Percentiles rank a stretch among this genome's conserved stretches.
phyloP scores from a whole-genome alignment of 2,888 invertebrate genomes.

The Cephus spinipes region DNA sequence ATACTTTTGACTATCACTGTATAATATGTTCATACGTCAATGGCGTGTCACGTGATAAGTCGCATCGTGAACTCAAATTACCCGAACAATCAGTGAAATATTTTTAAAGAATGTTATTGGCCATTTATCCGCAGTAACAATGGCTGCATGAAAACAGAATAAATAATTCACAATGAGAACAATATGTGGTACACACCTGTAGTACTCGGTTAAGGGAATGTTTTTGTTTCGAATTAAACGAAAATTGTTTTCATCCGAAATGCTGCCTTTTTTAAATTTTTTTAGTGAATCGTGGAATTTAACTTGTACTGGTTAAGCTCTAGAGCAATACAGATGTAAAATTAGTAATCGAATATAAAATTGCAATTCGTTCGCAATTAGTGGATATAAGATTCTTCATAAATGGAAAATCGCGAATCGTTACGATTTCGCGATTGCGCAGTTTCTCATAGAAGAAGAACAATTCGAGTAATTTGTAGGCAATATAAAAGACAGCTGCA shows the following conservation, averaged over 20 bases:
- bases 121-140: background rate
- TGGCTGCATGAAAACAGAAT: background rate
- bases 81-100: background rate
- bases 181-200: background rate
- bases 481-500: background rate
- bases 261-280: background rate
- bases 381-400: no score
- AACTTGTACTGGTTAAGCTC: background rate
- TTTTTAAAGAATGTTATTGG: background rate
- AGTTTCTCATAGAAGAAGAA: background rate
- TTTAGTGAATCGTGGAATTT: background rate
- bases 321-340: background rate
- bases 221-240: background rate
- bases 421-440: background rate
- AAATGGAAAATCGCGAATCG: background rate
- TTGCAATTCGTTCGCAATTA: background rate
- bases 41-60: background rate
- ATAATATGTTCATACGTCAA: background rate
- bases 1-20: no score
- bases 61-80: background rate
- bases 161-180: background rate
- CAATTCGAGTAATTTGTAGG: background rate
- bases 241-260: background rate
- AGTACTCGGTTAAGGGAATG: background rate
- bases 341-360: background rate